Conservation (phyloP, 1,140 invertebrate species). For the Lepidurus apus region DNA sequence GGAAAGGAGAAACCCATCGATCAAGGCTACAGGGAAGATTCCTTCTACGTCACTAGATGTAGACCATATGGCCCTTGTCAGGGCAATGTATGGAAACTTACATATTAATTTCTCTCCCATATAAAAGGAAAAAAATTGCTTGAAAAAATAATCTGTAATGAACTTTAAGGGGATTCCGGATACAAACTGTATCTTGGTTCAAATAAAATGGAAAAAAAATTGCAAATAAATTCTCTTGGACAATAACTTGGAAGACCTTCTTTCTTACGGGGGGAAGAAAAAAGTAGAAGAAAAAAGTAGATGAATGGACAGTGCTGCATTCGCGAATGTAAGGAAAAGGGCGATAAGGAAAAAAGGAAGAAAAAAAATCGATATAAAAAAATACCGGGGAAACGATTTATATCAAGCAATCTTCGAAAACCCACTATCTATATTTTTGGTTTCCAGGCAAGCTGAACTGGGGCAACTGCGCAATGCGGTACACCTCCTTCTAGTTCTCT, state of each 20-base stretch:
- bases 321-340: not conserved
- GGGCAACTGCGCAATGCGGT: slow-evolving; percentile 11
- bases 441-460: not conserved
- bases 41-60: too few species aligned
- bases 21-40: too few species aligned
- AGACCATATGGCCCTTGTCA: too few species aligned
- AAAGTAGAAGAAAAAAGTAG: not conserved
- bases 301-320: not conserved
- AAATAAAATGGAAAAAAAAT: not conserved
- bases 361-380: not conserved
- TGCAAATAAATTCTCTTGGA: not conserved
- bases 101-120: too few species aligned
- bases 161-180: not conserved
- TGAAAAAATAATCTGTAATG: too few species aligned
- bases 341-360: not conserved
- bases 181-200: not conserved
- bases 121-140: too few species aligned
- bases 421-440: slow-evolving; percentile 7
- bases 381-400: not conserved
- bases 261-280: not conserved
- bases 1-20: too few species aligned
- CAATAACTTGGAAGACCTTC: not conserved
- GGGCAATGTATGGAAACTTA: too few species aligned
- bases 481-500: not conserved
- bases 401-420: slow-evolving; percentile 18